Conservation (phyloP, 2,888 invertebrate species). For the Itoplectis maculator region DNA sequence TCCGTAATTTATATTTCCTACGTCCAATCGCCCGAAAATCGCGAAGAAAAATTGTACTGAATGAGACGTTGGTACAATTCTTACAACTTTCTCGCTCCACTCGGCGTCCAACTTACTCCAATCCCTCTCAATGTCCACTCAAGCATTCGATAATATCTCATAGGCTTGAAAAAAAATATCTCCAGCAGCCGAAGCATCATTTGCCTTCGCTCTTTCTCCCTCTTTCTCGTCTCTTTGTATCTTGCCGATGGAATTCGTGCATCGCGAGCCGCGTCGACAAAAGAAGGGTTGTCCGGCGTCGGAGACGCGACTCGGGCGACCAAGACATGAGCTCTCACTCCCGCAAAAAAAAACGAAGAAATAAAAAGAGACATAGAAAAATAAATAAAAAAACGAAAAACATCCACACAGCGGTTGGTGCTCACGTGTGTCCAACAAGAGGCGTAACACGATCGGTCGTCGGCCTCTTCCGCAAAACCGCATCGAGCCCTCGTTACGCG, state of each 20-base stretch:
- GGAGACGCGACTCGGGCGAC: constrained; percentile 34
- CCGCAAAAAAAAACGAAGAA: too few relatives aligned
- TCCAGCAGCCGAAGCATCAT: neutral
- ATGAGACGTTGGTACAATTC: too few relatives aligned
- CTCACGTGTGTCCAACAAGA: constrained; percentile 54
- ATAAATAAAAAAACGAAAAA: neutral
- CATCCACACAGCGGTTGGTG: neutral
- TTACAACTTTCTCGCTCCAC: too few relatives aligned
- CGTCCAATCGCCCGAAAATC: too few relatives aligned
- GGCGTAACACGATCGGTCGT: constrained; percentile 60
- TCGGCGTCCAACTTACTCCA: too few relatives aligned
- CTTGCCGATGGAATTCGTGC: constrained; percentile 20
- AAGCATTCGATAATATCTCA: constrained; percentile 4
- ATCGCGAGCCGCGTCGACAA: constrained; percentile 41
- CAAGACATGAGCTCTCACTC: constrained; percentile 44
- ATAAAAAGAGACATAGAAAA: too few relatives aligned
- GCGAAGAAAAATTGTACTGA: too few relatives aligned
- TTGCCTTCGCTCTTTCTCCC: too few relatives aligned
- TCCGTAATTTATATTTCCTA: too few relatives aligned
- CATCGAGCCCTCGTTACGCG: constrained; percentile 54
- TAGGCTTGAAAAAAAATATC: constrained; percentile 14
- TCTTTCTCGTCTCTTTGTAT: constrained; percentile 17
- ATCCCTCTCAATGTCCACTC: too few relatives aligned
- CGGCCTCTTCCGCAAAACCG: constrained; percentile 61
- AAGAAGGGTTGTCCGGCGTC: constrained; percentile 52